These are phyloP conservation scores for Amblyjoppa proteus DNA, from an alignment of 2,888 invertebrate species.

Conservation along the genomic window DNA sequence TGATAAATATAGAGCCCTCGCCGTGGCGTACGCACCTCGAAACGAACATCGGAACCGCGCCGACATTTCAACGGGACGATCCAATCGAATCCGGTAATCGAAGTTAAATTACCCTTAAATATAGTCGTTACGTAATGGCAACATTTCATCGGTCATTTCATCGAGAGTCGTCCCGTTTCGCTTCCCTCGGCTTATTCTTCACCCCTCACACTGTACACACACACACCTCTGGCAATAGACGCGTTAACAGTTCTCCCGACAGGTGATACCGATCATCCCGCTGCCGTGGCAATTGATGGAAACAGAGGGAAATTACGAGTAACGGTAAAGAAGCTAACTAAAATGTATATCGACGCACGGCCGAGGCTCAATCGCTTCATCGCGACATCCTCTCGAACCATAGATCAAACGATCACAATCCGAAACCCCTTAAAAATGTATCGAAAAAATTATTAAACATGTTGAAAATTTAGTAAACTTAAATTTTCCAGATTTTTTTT, in stretches of 20 bases:
- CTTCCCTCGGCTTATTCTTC: slow-evolving; percentile 24
- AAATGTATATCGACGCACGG: slow-evolving; percentile 12
- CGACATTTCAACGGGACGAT: slow-evolving; percentile 44
- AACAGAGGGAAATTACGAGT: slow-evolving; percentile 22
- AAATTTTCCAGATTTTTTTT: too few relatives aligned
- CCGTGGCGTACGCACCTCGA: slow-evolving; percentile 6
- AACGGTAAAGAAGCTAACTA: slow-evolving; percentile 9
- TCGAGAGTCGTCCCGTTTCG: slow-evolving; percentile 45
- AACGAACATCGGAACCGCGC: slow-evolving; percentile 9
- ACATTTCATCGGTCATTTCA: slow-evolving; percentile 61
- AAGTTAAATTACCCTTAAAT: slow-evolving; percentile 63
- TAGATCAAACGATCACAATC: not conserved
- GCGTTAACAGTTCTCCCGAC: slow-evolving; percentile 50
- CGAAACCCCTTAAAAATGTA: too few relatives aligned
- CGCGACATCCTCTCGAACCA: not conserved
- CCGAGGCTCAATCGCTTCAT: slow-evolving; percentile 22
- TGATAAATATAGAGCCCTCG: slow-evolving; percentile 44
- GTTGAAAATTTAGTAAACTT: too few relatives aligned
- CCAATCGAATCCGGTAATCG: slow-evolving; percentile 58
- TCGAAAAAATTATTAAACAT: too few relatives aligned
- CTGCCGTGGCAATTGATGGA: slow-evolving; percentile 38
- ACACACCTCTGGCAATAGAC: slow-evolving; percentile 32
- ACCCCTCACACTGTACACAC: slow-evolving; percentile 25
- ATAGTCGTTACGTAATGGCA: slow-evolving; percentile 63
- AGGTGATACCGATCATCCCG: slow-evolving; percentile 60